Base-by-base conservation (phyloP, 30 jellyfish, hydroid and myxozoan species). In the Pseudorhiza aurosa region DNA sequence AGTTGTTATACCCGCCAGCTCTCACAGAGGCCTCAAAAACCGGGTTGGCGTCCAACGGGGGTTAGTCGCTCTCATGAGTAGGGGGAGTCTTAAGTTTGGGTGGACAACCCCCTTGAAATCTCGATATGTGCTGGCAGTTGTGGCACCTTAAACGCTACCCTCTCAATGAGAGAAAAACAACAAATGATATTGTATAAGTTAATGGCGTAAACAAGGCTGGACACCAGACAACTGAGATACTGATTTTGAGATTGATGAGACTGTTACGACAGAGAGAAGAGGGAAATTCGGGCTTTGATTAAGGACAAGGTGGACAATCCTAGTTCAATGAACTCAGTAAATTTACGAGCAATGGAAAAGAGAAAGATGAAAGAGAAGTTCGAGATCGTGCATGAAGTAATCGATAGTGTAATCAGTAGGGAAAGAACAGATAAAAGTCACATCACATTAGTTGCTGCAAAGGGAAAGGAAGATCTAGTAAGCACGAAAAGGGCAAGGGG, bases 341-440 rank as follows among this genome's bases (percentile, higher is more conserved):
- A 65, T 65, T 36, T 32, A 65, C 80, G 80, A 42, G 80, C 80
- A 65, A 65, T 65, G 80, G 80, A 65, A 12, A 65, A 68, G 65
- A 65, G 32, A 68, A 65, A 35, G 65, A 68, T 65, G 80, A 65
- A 65, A 65, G 80, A 65, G 80, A 65, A 28, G 72, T 43, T 60
- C 19, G 75, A 60, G 53, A 60, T 60, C 47, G 75, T 60, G 75
- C 10, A 60, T 35, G 53, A 60, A 50, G 65, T 50, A 22, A 50
- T 50, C n/a, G 65, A 50, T 22, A 50, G n/a, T 5, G 65, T 50
- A 50, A 50, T 50, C 8, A 5, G 65, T 50, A 50, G 65, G 65
- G 65, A 22, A 5, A 50, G 8, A 50, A 50, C 65, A 50, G 65
- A 50, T 6, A 50, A 17, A 50, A 50, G n/a, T 50, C 65, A 22